Evolutionary conservation across 2,888 invertebrate genomes (phyloP).

Genomic region (Leucoma salicis): DNA sequence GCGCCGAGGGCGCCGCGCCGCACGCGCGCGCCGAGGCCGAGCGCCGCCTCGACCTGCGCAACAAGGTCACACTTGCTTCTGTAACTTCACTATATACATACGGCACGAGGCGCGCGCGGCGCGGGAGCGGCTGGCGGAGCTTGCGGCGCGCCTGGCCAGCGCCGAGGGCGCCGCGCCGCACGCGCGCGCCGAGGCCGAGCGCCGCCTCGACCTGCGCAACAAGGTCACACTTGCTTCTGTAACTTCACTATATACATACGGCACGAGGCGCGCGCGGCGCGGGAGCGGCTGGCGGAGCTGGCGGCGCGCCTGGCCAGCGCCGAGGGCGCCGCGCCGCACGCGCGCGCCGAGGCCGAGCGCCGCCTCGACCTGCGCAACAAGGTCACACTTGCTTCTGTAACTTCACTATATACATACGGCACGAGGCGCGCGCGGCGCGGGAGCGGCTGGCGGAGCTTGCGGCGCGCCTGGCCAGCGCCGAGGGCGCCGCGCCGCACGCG

Average conservation of each 20-base stretch:
- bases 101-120: conserved; percentile 90
- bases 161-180: conserved; percentile 90
- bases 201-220: conserved; percentile 90
- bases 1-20: conserved; percentile 89
- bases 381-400: no score
- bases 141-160: conserved; percentile 89
- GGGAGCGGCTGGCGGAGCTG: conserved; percentile 90
- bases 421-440: conserved; percentile 88
- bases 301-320: conserved; percentile 89
- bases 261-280: conserved; percentile 89
- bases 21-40: conserved; percentile 85
- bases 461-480: conserved; percentile 89
- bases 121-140: conserved; percentile 89
- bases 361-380: conserved; percentile 90
- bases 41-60: conserved; percentile 88
- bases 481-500: conserved; percentile 88
- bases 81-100: no score
- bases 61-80: no score
- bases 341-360: conserved; percentile 82
- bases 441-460: conserved; percentile 91
- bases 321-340: conserved; percentile 88
- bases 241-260: no score
- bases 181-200: conserved; percentile 82
- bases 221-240: no score
- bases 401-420: no score